Evolutionary conservation across 2,113 vertebrate species (phyloP), one percentile per base, ranked within the genome.

Genomic region (Ageneiosus marmoratus): DNA sequence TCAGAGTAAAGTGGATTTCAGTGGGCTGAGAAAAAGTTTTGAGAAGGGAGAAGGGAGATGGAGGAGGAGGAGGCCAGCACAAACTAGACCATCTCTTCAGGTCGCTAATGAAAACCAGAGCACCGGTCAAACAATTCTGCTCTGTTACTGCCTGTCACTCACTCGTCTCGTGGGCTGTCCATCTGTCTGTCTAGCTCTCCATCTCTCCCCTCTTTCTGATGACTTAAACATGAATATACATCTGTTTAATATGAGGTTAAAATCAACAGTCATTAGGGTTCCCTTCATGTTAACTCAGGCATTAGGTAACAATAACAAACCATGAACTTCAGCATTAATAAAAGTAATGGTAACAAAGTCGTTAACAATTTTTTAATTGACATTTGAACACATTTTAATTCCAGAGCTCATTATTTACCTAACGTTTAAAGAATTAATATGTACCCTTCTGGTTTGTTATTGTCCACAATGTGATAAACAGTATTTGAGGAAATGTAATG

Each of bases 61-160:
- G 37, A 22, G 41, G 37, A 62, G 83, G 90, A 89, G 89, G 60
- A 48, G 91, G 91, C 91, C 90, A 91, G 89, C 89, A 90, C 92
- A 94, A 94, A 92, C 89, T 89, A 86, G 90, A 92, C 72, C 79
- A 75, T 63, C 85, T 79, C 55, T 62, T 70, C 80, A 73, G 24
- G 53, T 51, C 46, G 24, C 72, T 95, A 94, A 95, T 95, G 94
- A 93, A 94, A 96, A 94, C 91, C 96, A 95, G 94, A 94, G 93
- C 91, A 87, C 83, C 82, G 88, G 89, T 88, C 72, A 91, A 93
- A 94, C 94, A 94, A 93, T 93, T 89, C 86, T 89, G 85, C 92
- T 92, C 91, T 94, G 95, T 95, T 93, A 85, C 89, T 70, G 89
- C 77, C 90, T 91, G 89, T 89, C 86, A 37, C 82, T 93, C 89